These are phyloP conservation scores for Heliconius congener DNA, from an alignment of 1,140 invertebrate genomes.

Conservation along the genomic window DNA sequence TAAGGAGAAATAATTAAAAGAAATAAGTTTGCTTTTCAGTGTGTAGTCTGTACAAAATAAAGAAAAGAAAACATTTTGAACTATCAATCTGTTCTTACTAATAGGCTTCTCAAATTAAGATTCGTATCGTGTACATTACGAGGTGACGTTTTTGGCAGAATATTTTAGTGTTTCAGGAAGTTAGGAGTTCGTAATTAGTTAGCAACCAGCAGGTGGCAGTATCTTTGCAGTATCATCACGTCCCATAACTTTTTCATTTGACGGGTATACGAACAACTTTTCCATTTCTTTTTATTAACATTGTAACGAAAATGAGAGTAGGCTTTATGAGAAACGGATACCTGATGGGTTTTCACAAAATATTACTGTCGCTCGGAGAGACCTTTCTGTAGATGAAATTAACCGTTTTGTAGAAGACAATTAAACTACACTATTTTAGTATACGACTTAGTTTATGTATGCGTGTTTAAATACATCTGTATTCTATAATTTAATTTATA, in stretches of 20 bases:
- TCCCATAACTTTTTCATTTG: slow-evolving; percentile 79
- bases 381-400: slow-evolving; percentile 35
- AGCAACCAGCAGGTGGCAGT: slow-evolving; percentile 53
- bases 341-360: slow-evolving; percentile 72
- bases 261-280: slow-evolving; percentile 73
- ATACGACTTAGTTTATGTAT: background rate
- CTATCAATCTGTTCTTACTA: background rate
- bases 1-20: too few species aligned
- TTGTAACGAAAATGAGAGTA: slow-evolving; percentile 75
- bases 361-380: slow-evolving; percentile 42
- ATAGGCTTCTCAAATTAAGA: slow-evolving; percentile 48
- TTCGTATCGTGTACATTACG: slow-evolving; percentile 57
- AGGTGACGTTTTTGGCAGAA: slow-evolving; percentile 77
- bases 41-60: background rate
- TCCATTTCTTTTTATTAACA: slow-evolving; percentile 80
- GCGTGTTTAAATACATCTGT: background rate
- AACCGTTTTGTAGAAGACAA: background rate
- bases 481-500: too few species aligned
- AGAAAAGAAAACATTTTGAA: background rate
- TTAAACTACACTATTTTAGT: background rate
- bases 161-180: slow-evolving; percentile 79
- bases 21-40: too few species aligned
- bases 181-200: slow-evolving; percentile 79
- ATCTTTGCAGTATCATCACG: slow-evolving; percentile 78
- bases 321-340: slow-evolving; percentile 75